A percentile compares a stretch with the other conserved stretches of the same genome.
These are phyloP conservation scores for Geodia barretti DNA, from an alignment of 37 sponge, comb jelly and placozoan species.

Conservation along the genomic window DNA sequence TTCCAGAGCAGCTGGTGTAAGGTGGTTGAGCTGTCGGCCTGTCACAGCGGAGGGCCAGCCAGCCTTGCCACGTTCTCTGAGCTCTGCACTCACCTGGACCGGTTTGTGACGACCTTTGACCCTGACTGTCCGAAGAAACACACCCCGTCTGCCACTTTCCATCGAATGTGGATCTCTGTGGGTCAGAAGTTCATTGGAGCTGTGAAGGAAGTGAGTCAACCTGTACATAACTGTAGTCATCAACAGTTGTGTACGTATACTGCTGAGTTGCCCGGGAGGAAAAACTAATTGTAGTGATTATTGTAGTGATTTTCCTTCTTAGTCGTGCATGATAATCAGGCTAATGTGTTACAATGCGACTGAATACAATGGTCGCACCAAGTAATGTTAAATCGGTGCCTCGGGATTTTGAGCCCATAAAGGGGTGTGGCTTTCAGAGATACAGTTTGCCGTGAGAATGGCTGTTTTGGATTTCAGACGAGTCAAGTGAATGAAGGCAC, in stretches of 20 bases:
- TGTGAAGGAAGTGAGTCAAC: neutral
- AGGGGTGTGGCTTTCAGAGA: too few species aligned
- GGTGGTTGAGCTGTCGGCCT: neutral
- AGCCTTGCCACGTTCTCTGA: neutral
- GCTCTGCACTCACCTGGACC: neutral
- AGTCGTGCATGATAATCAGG: too few species aligned
- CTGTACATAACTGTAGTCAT: conserved; percentile 11
- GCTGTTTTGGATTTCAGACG: conserved; percentile 1
- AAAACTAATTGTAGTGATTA: neutral
- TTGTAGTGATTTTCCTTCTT: too few species aligned
- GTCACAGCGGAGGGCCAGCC: too few species aligned
- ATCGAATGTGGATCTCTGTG: neutral
- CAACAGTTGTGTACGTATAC: conserved; percentile 17
- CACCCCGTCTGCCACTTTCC: neutral
- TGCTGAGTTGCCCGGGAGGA: neutral
- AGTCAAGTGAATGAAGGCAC: conserved; percentile 20
- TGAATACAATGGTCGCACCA: too few species aligned
- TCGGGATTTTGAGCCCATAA: too few species aligned
- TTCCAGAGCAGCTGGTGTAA: neutral
- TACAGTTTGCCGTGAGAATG: neutral
- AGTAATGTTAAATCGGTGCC: too few species aligned
- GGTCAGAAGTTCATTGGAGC: neutral
- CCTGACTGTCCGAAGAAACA: neutral
- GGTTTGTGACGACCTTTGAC: neutral
- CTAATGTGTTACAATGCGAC: too few species aligned